Base-by-base conservation (phyloP, 2,113 vertebrate species). In the Amphiprion ocellaris region DNA sequence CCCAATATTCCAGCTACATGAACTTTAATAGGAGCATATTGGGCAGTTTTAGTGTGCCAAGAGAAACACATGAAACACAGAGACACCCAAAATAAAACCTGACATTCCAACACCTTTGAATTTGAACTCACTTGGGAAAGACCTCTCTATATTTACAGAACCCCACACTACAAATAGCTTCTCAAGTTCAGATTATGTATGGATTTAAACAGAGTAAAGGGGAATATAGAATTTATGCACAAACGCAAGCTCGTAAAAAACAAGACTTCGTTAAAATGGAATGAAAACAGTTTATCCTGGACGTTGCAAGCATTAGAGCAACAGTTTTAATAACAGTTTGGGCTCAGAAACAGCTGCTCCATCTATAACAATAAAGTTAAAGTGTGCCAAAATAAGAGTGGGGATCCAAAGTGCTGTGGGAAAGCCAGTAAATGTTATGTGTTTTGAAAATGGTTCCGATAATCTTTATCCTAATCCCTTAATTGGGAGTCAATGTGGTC, bases 21-120 rank as follows among this genome's bases (percentile, higher is more conserved):
- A 87, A 92, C 89, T 93, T 93, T 90, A 93, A 90, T 88, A 88
- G 84, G 69, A 86, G 80, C 79, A 88, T 92, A 92, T 93, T 92
- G 86, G 90, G 84, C 78, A 63, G 81, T 89, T 92, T 83, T 10
- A 72, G 69, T 74, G 81, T 70, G 87, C 87, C 85, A 83, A 89
- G 69, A 78, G 66, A 92, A 91, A 91, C 87, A 92, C 75, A 68
- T 41, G 63, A 80, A 87, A 89, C 86, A 74, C 72, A 55, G 74
- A 69, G 70, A 74, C 77, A 84, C 46, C 83, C 77, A 71, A 80
- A 89, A 92, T 85, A 72, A 79, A 91, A 85, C 37, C 76, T 82
- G 87, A 88, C 85, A 85, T 83, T 86, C 81, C 73, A 50, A 87
- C 88, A 89, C 82, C 85, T 90, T 59, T 61, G 59, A 79, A 69